Evolutionary conservation across 1,140 invertebrate species (phyloP), one percentile per base, ranked within the genome.

Genomic region (Anastatus disparis): DNA sequence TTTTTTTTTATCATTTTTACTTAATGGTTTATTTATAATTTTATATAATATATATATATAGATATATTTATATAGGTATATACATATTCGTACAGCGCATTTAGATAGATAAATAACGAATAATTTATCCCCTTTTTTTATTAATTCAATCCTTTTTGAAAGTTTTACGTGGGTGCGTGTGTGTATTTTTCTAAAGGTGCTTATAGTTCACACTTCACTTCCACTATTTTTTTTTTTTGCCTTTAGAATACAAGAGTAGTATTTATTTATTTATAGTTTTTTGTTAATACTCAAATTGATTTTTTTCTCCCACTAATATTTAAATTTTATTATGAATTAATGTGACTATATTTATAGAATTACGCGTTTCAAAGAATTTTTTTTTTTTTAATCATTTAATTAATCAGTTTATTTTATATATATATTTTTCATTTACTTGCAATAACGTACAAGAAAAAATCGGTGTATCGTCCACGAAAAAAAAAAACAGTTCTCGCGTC

Each of bases 51-150:
- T n/a, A n/a, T n/a, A 69, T 68, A 59, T 65, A 71, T 65, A 65
- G 31, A 65, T 71, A 56, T 71, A 70, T 70, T 70, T 70, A 62
- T 70, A 70, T 70, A 70, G 67, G 67, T 65, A 72, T 67, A 61
- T 62, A 70, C 67, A 70, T 63, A 70, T 70, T 70, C 67, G 58
- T 70, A 70, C 67, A 70, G 48, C 58, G 50, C 58, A 55, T 55
- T 63, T 48, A 9, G 27, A 69, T 69, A 70, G 58, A 70, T 63
- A 70, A 62, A 70, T 63, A 70, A 70, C 67, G 46, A 63, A 53
- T 62, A 27, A 38, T 70, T n/a, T n/a, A n/a, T 35, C 17, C 31
- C 9, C 35, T 22, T 52, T 31, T 6, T 27, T n/a, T n/a, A n/a
- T n/a, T n/a, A n/a, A n/a, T n/a, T n/a, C n/a, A n/a, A n/a, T n/a